phyloP scores from a whole-genome alignment of 2,888 invertebrate genomes.

The Panopea generosa region DNA sequence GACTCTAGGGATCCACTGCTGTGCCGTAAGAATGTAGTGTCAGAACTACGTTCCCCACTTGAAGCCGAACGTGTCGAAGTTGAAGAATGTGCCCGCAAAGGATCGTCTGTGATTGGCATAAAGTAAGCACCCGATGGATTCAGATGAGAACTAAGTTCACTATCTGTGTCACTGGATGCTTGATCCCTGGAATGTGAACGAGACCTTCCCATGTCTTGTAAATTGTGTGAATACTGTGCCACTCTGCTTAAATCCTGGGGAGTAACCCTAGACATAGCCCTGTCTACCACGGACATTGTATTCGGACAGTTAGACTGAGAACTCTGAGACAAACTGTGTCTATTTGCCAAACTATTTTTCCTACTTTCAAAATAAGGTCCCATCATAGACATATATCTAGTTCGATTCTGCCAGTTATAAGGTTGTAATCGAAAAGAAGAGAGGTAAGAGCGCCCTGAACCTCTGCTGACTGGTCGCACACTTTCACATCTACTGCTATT shows the following conservation, averaged over 20 bases:
- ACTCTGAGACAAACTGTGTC: background rate
- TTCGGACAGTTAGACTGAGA: background rate
- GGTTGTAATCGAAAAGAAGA: constrained; percentile 26
- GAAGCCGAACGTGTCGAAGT: constrained; percentile 24
- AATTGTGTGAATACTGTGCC: background rate
- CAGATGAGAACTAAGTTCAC: constrained; percentile 43
- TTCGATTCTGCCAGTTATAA: constrained; percentile 27
- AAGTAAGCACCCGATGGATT: constrained; percentile 43
- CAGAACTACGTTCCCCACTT: constrained; percentile 18
- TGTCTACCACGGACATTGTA: background rate
- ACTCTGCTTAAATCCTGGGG: constrained; percentile 2
- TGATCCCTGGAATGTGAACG: constrained; percentile 10
- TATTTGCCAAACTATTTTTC: constrained; percentile 7
- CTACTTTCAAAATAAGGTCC: constrained; percentile 58
- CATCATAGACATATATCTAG: constrained; percentile 35
- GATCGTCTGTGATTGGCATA: constrained; percentile 44
- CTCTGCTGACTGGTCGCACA: too few relatives aligned
- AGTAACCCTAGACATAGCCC: background rate
- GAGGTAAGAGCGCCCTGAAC: constrained; percentile 5
- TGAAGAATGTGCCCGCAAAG: constrained; percentile 27
- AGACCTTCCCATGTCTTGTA: background rate
- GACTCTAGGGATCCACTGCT: constrained; percentile 20
- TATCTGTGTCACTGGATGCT: constrained; percentile 49
- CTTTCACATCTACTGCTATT: too few relatives aligned
- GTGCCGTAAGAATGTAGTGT: constrained; percentile 8